Evolutionary conservation across 2,888 invertebrate species (phyloP).

Genomic region (Pammene aurita): DNA sequence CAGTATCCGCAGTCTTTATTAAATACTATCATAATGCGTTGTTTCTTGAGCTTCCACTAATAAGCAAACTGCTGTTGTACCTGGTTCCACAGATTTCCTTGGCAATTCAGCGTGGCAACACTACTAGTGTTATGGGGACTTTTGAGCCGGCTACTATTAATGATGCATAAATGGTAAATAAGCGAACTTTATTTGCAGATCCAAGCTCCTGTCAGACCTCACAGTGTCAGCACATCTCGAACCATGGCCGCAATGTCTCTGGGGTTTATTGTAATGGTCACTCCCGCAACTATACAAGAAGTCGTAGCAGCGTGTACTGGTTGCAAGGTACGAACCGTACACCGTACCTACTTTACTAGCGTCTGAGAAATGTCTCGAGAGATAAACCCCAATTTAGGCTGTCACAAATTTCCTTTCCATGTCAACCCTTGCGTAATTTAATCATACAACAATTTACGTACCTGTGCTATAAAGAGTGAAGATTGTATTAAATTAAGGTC

Average conservation of each 20-base stretch:
- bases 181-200: slow-evolving; percentile 53
- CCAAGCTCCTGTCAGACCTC: slow-evolving; percentile 84
- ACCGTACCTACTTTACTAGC: neutral
- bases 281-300: slow-evolving; percentile 95
- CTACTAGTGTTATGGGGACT: too few relatives aligned
- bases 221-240: slow-evolving; percentile 91
- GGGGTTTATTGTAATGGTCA: slow-evolving; percentile 95
- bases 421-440: slow-evolving; percentile 16
- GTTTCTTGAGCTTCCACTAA: too few relatives aligned
- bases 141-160: too few relatives aligned
- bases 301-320: slow-evolving; percentile 95
- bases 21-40: too few relatives aligned
- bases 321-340: slow-evolving; percentile 83
- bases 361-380: neutral
- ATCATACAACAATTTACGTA: slow-evolving; percentile 17
- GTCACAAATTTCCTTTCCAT: slow-evolving; percentile 7
- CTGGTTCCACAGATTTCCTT: too few relatives aligned
- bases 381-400: slow-evolving; percentile 15
- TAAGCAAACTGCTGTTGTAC: too few relatives aligned
- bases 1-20: too few relatives aligned
- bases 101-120: too few relatives aligned
- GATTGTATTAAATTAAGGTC: neutral
- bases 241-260: slow-evolving; percentile 96
- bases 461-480: slow-evolving; percentile 16
- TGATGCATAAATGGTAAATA: too few relatives aligned